Conservation (phyloP, 2,888 invertebrate genomes). For the Geophilus truncorum region DNA sequence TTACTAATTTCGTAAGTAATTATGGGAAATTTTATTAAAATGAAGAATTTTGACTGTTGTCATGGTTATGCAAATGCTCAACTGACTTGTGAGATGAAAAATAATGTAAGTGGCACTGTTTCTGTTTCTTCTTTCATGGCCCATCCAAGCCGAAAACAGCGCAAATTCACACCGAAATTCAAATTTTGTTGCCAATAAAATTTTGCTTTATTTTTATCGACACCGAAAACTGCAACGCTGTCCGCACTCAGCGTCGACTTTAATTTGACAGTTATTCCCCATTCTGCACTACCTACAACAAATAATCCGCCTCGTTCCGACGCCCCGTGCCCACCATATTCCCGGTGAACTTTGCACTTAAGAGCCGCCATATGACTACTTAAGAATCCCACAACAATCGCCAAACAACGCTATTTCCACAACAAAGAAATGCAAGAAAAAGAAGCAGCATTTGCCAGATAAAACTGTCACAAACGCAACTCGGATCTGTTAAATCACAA, state of each 20-base stretch:
- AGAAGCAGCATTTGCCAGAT: too few relatives aligned
- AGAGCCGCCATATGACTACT: neutral
- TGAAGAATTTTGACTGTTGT: too few relatives aligned
- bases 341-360: neutral
- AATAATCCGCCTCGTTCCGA: neutral
- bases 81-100: too few relatives aligned
- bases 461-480: too few relatives aligned
- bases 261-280: neutral
- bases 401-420: too few relatives aligned
- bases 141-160: neutral
- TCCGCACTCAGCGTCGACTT: neutral
- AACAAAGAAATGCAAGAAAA: neutral
- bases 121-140: too few relatives aligned
- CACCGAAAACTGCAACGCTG: neutral
- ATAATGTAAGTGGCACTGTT: too few relatives aligned
- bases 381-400: neutral
- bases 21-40: too few relatives aligned
- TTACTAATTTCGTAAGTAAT: too few relatives aligned
- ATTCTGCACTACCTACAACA: neutral
- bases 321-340: neutral
- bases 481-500: too few relatives aligned
- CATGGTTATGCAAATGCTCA: too few relatives aligned
- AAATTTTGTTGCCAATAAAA: neutral
- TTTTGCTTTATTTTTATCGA: neutral
- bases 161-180: neutral